Evolutionary conservation across 2,888 invertebrate genomes (phyloP).

Genomic region (Trachelus troglodyta): DNA sequence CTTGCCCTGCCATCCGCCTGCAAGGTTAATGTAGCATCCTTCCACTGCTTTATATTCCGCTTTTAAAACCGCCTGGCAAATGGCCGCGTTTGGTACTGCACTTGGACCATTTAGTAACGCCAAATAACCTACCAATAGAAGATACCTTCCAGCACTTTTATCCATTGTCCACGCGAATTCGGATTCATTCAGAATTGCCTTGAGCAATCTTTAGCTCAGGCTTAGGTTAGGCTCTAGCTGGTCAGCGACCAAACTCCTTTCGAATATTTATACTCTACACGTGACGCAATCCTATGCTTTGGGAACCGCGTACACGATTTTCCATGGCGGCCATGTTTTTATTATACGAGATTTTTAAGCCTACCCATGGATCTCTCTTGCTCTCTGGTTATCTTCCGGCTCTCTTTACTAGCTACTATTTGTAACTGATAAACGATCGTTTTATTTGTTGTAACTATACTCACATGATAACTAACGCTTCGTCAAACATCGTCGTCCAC

Average conservation of each 20-base stretch:
- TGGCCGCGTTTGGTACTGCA: neutral
- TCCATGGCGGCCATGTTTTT: neutral
- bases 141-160: neutral
- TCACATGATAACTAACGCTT: neutral
- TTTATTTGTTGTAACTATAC: neutral
- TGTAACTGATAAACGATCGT: neutral
- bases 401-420: neutral
- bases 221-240: neutral
- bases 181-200: neutral
- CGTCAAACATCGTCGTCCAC: neutral
- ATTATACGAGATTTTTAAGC: neutral
- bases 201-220: neutral
- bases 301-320: neutral
- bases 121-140: neutral
- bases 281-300: neutral
- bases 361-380: neutral
- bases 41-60: constrained; percentile 24
- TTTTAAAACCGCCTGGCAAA: constrained; percentile 7
- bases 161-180: neutral
- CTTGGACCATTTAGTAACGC: neutral
- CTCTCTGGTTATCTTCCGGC: neutral
- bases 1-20: constrained; percentile 11
- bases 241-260: neutral
- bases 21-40: constrained; percentile 28
- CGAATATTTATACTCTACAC: neutral